A percentile compares a stretch with the other conserved stretches of the same genome.
These are phyloP conservation scores for Lepeophtheirus nordmannii DNA, from an alignment of 2,888 invertebrate species.

Conservation along the genomic window DNA sequence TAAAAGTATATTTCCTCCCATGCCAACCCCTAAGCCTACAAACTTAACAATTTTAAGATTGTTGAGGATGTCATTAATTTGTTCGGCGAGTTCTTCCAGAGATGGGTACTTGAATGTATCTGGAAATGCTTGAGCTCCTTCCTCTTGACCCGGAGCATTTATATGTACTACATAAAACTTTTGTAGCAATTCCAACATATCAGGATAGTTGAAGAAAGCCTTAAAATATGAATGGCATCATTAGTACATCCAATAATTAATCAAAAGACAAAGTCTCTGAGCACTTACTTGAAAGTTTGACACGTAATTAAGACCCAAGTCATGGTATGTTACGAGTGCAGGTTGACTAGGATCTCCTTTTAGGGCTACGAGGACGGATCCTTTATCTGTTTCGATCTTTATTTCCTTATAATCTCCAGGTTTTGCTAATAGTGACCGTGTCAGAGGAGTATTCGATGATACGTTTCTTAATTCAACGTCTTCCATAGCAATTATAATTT, in stretches of 20 bases:
- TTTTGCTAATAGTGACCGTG: constrained; percentile 45
- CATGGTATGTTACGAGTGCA: constrained; percentile 92
- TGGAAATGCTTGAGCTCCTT: constrained; percentile 75
- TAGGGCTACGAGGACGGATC: constrained; percentile 65
- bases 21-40: constrained; percentile 92
- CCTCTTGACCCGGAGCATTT: constrained; percentile 96
- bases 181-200: constrained; percentile 71
- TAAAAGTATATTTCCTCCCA: constrained; percentile 86
- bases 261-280: background rate
- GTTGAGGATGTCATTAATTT: constrained; percentile 64
- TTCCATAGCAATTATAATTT: constrained; percentile 40
- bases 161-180: constrained; percentile 97
- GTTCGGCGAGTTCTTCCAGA: constrained; percentile 86
- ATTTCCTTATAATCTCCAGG: constrained; percentile 44
- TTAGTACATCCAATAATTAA: constrained; percentile 12
- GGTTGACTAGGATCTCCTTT: constrained; percentile 82
- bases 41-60: constrained; percentile 73
- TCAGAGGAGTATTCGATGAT: constrained; percentile 63
- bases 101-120: constrained; percentile 86
- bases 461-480: constrained; percentile 79
- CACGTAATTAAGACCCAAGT: constrained; percentile 69
- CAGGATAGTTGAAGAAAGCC: constrained; percentile 81
- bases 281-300: constrained; percentile 20
- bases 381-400: constrained; percentile 63
- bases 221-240: constrained; percentile 46